Evolutionary conservation across 2,888 invertebrate species (phyloP).

Genomic region (Zygothrica quintamaculata): DNA sequence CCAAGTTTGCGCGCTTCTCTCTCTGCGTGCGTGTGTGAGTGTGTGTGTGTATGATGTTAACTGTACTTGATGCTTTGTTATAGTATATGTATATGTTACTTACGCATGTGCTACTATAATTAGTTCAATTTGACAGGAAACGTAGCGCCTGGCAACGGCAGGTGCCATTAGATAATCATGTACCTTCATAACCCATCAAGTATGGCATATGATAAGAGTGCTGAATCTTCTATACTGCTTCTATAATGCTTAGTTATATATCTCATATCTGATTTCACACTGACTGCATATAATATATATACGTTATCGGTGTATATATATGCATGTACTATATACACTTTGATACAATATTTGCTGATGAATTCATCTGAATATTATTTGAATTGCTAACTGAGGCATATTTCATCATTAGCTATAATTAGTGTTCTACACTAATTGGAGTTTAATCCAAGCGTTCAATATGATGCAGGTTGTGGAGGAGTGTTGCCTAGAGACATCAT

Average conservation of each 20-base stretch:
- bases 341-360: background rate
- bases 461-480: background rate
- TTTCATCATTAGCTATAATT: conserved; percentile 1
- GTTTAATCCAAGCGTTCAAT: conserved; percentile 1
- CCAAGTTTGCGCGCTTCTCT: background rate
- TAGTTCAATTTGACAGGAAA: conserved; percentile 48
- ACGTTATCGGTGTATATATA: no score
- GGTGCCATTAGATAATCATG: background rate
- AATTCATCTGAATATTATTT: background rate
- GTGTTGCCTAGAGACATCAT: conserved; percentile 2
- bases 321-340: no score
- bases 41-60: background rate
- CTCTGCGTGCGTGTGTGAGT: background rate
- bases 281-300: background rate
- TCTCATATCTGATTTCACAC: background rate
- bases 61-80: conserved; percentile 26
- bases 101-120: conserved; percentile 43
- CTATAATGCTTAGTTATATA: no score
- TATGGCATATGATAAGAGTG: no score
- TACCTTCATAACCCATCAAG: background rate
- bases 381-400: background rate
- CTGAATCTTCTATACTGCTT: no score
- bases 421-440: conserved; percentile 42
- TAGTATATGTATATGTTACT: conserved; percentile 32
- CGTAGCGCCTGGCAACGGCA: conserved; percentile 34